These are phyloP conservation scores for Neostethus bicornis DNA, from an alignment of 2,797 vertebrate species.

Conservation along the genomic window DNA sequence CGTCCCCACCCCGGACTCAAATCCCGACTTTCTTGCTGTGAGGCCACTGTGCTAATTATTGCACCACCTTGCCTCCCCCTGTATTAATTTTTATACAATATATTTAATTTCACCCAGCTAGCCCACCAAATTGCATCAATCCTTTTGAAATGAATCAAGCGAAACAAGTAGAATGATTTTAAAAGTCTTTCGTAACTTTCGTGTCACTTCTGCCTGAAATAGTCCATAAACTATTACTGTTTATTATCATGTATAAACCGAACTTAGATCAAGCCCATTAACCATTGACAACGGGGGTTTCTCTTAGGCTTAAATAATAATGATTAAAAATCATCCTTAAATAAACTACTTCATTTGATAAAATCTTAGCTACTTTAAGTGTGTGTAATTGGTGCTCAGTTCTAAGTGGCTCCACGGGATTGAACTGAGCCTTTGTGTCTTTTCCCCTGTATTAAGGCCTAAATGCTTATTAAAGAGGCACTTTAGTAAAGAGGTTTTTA, in stretches of 20 bases:
- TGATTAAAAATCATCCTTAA: neutral
- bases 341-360: neutral
- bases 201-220: neutral
- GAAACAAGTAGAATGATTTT: neutral
- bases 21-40: too few relatives aligned
- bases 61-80: too few relatives aligned
- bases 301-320: neutral
- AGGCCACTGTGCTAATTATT: too few relatives aligned
- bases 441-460: conserved; percentile 56
- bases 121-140: neutral
- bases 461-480: conserved; percentile 75
- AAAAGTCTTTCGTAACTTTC: neutral
- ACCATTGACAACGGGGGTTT: neutral
- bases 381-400: conserved; percentile 23
- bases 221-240: neutral
- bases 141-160: conserved; percentile 1
- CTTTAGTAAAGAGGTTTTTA: conserved; percentile 75
- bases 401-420: conserved; percentile 40
- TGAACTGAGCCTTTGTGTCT: conserved; percentile 57
- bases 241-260: neutral
- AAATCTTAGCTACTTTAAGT: conserved; percentile 3
- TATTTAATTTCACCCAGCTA: conserved; percentile 7
- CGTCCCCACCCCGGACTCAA: too few relatives aligned
- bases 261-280: neutral
- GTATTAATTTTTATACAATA: too few relatives aligned